Evolutionary conservation across 2,797 vertebrate genomes (phyloP).

Genomic region (Oophaga sylvatica): DNA sequence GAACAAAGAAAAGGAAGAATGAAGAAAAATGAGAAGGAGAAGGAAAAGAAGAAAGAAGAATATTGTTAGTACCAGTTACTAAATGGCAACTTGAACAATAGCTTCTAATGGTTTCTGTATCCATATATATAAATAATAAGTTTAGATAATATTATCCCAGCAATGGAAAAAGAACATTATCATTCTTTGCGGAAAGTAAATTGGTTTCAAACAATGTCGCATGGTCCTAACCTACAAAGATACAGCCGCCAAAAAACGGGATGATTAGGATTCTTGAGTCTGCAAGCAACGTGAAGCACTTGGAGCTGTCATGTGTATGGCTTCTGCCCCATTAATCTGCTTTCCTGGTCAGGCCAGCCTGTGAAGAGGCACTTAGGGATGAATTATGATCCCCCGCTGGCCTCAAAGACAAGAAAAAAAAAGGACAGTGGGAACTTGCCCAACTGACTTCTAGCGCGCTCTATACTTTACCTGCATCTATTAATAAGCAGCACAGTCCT

Average conservation of each 20-base stretch:
- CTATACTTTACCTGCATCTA: too few species aligned
- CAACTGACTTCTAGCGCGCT: background rate
- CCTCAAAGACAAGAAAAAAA: slow-evolving; percentile 3
- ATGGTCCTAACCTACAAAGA: background rate
- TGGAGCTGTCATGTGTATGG: slow-evolving; percentile 16
- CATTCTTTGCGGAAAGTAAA: background rate
- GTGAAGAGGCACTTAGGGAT: slow-evolving; percentile 23
- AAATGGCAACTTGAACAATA: too few species aligned
- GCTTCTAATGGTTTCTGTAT: too few species aligned
- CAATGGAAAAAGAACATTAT: background rate
- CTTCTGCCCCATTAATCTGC: slow-evolving; percentile 28
- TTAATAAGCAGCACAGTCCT: background rate
- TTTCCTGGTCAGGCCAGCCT: background rate
- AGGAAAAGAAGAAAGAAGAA: too few species aligned
- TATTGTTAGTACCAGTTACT: too few species aligned
- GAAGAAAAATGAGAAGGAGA: too few species aligned
- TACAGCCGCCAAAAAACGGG: background rate
- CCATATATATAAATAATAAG: too few species aligned
- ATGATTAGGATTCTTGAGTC: slow-evolving; percentile 1
- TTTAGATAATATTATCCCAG: background rate
- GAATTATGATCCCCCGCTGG: slow-evolving; percentile 19
- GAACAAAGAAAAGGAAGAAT: too few species aligned
- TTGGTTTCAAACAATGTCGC: background rate
- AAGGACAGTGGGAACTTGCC: background rate
- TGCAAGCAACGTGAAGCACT: slow-evolving; percentile 9